phyloP scores from a whole-genome alignment of 2,888 invertebrate genomes.

The Apamea epomidion region DNA sequence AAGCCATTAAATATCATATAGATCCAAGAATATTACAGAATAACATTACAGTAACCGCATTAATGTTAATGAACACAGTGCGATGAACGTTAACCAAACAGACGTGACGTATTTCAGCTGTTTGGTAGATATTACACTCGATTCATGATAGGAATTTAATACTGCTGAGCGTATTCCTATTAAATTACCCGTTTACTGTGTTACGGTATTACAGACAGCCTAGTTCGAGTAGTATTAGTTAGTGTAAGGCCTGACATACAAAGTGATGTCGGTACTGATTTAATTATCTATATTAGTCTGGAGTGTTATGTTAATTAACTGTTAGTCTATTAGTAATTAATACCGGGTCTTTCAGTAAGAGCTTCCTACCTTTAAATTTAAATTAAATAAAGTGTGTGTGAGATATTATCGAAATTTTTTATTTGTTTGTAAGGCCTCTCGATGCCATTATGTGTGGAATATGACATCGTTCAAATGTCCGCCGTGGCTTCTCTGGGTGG shows the following conservation, averaged over 20 bases:
- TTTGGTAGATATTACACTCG: conserved; percentile 48
- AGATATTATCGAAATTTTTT: no score
- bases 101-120: conserved; percentile 26
- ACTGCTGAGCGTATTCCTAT: conserved; percentile 25
- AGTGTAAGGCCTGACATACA: conserved; percentile 16
- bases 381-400: no score
- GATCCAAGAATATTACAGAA: neutral
- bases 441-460: no score
- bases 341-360: no score
- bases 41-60: neutral
- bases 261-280: conserved; percentile 7
- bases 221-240: conserved; percentile 12
- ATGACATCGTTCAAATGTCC: no score
- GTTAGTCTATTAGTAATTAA: no score
- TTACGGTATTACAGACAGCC: conserved; percentile 17
- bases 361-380: no score
- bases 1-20: neutral
- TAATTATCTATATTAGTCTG: conserved; percentile 10
- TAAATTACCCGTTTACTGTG: conserved; percentile 36
- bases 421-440: no score
- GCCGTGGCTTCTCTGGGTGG: no score
- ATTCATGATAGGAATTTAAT: conserved; percentile 50
- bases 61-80: neutral
- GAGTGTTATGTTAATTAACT: neutral
- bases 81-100: conserved; percentile 17